A percentile compares a stretch with the other conserved stretches of the same genome.
Conservation (phyloP, 2,113 vertebrate species). For the Plectropomus leopardus region DNA sequence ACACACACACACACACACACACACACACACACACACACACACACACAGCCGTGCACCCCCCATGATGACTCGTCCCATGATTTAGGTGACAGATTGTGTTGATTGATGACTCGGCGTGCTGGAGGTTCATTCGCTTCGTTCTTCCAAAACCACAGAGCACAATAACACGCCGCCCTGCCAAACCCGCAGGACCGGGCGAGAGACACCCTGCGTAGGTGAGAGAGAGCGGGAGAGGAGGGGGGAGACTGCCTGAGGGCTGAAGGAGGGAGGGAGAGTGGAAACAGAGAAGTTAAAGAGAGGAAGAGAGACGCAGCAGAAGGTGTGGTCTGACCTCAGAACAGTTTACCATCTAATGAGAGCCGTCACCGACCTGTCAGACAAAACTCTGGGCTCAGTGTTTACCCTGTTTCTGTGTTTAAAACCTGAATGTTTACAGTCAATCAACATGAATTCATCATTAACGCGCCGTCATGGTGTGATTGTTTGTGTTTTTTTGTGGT, state of each 20-base stretch:
- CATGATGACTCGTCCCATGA: conserved; percentile 56
- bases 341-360: neutral
- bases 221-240: too few relatives aligned
- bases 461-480: too few relatives aligned
- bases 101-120: conserved; percentile 68
- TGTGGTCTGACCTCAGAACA: conserved; percentile 38
- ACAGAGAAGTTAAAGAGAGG: neutral
- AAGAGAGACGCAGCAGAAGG: conserved; percentile 9
- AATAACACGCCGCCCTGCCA: conserved; percentile 70
- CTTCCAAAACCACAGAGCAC: conserved; percentile 62
- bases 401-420: too few relatives aligned
- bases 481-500: too few relatives aligned
- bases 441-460: too few relatives aligned
- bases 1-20: neutral
- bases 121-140: conserved; percentile 65
- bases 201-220: conserved; percentile 57
- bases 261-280: neutral
- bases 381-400: too few relatives aligned
- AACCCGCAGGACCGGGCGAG: conserved; percentile 53
- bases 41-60: conserved; percentile 11
- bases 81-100: conserved; percentile 66
- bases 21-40: conserved; percentile 14
- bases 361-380: too few relatives aligned
- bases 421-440: too few relatives aligned
- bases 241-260: neutral